These are phyloP conservation scores for Phalera bucephala DNA, from an alignment of 2,888 invertebrate species.

Conservation along the genomic window DNA sequence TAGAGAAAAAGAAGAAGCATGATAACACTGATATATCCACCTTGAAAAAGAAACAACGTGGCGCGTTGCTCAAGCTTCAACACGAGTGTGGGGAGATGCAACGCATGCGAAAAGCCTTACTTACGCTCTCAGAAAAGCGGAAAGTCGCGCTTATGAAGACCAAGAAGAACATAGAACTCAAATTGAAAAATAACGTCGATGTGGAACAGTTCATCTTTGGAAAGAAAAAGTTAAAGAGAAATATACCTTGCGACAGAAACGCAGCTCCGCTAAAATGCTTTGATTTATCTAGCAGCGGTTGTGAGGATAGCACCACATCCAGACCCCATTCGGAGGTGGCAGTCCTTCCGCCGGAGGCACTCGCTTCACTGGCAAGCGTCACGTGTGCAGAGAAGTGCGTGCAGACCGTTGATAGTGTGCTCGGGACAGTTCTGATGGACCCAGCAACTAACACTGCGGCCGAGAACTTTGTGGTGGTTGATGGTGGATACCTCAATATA, in stretches of 20 bases:
- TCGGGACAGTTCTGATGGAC: constrained; percentile 24
- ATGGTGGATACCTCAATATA: constrained; percentile 72
- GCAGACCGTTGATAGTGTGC: constrained; percentile 56
- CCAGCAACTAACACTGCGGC: constrained; percentile 46
- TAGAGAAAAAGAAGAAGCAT: constrained; percentile 74
- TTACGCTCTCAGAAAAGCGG: constrained; percentile 68
- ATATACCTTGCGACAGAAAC: constrained; percentile 44
- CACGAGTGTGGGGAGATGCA: constrained; percentile 88
- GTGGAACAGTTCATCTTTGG: constrained; percentile 63
- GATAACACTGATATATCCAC: constrained; percentile 74
- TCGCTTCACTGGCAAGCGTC: constrained; percentile 13
- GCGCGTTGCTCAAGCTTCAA: constrained; percentile 84
- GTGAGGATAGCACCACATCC: constrained; percentile 58
- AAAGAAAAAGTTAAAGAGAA: constrained; percentile 67
- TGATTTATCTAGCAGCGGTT: constrained; percentile 70
- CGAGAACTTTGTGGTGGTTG: constrained; percentile 64
- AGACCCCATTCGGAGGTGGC: constrained; percentile 29
- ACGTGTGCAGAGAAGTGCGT: constrained; percentile 62
- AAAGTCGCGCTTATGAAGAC: constrained; percentile 72
- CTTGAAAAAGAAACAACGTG: constrained; percentile 86
- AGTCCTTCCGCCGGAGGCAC: constrained; percentile 10
- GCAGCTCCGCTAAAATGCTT: constrained; percentile 69
- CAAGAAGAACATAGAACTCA: constrained; percentile 70
- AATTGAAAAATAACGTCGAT: constrained; percentile 59
- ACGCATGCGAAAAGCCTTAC: constrained; percentile 74